Evolutionary conservation across 2,888 invertebrate species (phyloP), one percentile per base, ranked within the genome.

Genomic region (Leptinotarsa juncta): DNA sequence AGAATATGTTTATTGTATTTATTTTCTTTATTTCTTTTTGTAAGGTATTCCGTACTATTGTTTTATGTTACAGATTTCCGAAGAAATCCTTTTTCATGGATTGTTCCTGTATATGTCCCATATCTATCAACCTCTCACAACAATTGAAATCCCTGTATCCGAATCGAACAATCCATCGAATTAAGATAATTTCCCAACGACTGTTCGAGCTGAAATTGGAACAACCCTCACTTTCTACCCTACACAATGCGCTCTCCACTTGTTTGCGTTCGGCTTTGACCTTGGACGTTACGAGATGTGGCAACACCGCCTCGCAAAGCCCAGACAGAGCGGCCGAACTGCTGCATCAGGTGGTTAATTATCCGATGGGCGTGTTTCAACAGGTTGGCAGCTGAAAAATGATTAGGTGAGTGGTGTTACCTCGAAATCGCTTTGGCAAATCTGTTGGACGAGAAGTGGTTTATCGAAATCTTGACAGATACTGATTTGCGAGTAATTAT

Each of bases 301-400:
- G 71, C 71, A 71, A 71, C 71, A 18, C 10, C 32, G 71, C n/a
- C 48, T 51, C 42, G 26, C 62, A 42, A 15, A 32, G 65, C 70
- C 73, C 70, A 73, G 73, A 73, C 73, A 70, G 26, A 73, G 73
- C 73, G 51, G 26, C 48, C 20, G 66, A 57, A 51, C 15, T 57
- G 66, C 71, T 74, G 74, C 74, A 74, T 74, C 74, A 74, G 74
- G 74, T 74, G 74, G 74, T 70, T 74, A 70, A 74, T 74, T 70
- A 71, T 71, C 57, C 26, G 71, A 67, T 66, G 71, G 66, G 71
- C 67, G 71, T 26, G 55, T 71, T 55, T 66, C 71, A 71, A 71
- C 71, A 71, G 71, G 71, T 71, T 71, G 71, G 57, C 55, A 67
- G 67, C 71, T 60, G 67, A 49, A 53, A 67, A 49, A 71, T 57